phyloP scores from a whole-genome alignment of 2,113 vertebrate genomes.

The Dasyornis broadbenti region DNA sequence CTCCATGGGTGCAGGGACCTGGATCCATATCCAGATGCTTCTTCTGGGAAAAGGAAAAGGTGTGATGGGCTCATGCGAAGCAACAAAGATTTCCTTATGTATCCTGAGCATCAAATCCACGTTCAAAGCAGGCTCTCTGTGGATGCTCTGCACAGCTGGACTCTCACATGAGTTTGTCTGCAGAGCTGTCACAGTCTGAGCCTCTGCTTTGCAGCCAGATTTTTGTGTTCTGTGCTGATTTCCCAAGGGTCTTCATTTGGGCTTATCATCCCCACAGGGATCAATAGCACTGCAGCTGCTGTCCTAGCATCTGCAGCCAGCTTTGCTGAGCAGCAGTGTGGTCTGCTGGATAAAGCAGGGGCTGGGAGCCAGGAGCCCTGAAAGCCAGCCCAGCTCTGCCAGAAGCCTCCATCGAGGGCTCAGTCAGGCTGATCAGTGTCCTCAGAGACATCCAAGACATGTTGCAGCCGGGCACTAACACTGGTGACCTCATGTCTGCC shows the following conservation, averaged over 20 bases:
- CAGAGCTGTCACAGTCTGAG: not conserved
- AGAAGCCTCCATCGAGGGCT: not conserved
- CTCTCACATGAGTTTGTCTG: not conserved
- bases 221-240: slow-evolving; percentile 33
- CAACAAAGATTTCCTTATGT: not conserved
- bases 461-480: not conserved
- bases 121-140: not conserved
- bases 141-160: not conserved
- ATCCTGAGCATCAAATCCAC: not conserved
- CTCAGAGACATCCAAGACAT: not conserved
- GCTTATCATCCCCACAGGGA: slow-evolving; percentile 41
- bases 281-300: slow-evolving; percentile 49
- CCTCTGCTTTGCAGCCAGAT: not conserved
- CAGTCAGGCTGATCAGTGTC: not conserved
- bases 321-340: slow-evolving; percentile 5
- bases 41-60: not conserved
- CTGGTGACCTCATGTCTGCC: rapidly evolving
- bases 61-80: not conserved
- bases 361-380: not conserved
- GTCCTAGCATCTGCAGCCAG: slow-evolving; percentile 14
- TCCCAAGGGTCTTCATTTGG: slow-evolving; percentile 42
- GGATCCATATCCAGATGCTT: not conserved
- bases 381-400: not conserved
- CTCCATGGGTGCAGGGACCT: not conserved
- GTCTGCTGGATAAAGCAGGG: not conserved